Evolutionary conservation across 2,888 invertebrate genomes (phyloP).

Genomic region (Caenorhabditis doughertyi): DNA sequence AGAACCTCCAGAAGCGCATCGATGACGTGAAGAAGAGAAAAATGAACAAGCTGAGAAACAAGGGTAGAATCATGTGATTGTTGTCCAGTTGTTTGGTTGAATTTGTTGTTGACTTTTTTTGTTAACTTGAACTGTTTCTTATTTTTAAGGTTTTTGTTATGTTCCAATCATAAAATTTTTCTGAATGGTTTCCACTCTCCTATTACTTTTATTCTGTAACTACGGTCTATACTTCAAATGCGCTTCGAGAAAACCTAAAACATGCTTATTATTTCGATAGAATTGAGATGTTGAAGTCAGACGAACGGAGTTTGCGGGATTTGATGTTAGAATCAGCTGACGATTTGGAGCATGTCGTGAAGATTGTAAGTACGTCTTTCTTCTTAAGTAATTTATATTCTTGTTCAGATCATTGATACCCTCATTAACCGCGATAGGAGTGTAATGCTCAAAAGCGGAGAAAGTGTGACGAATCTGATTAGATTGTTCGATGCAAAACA

Average conservation of each 20-base stretch:
- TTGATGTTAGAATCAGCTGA: slow-evolving; percentile 70
- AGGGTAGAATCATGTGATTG: slow-evolving; percentile 74
- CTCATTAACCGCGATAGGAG: slow-evolving; percentile 69
- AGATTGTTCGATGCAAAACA: slow-evolving; percentile 68
- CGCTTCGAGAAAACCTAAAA: background rate
- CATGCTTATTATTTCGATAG: background rate
- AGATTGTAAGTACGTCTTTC: slow-evolving; percentile 57
- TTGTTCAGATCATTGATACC: slow-evolving; percentile 67
- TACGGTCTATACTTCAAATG: background rate
- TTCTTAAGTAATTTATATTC: background rate
- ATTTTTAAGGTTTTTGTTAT: slow-evolving; percentile 17
- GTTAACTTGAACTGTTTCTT: slow-evolving; percentile 14
- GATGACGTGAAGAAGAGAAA: slow-evolving; percentile 76
- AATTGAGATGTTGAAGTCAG: slow-evolving; percentile 12
- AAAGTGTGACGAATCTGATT: slow-evolving; percentile 34
- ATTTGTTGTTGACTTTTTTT: slow-evolving; percentile 20
- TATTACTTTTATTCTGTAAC: background rate
- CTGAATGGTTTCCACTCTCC: background rate
- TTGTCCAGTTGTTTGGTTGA: slow-evolving; percentile 12
- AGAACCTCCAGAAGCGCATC: slow-evolving; percentile 75
- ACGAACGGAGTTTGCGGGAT: slow-evolving; percentile 70
- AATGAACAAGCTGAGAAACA: slow-evolving; percentile 75
- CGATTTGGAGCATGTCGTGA: slow-evolving; percentile 71
- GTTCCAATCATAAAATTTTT: background rate
- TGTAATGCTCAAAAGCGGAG: slow-evolving; percentile 39